Base-by-base conservation (phyloP, 2,888 invertebrate species). In the Ptychoptera albimana region DNA sequence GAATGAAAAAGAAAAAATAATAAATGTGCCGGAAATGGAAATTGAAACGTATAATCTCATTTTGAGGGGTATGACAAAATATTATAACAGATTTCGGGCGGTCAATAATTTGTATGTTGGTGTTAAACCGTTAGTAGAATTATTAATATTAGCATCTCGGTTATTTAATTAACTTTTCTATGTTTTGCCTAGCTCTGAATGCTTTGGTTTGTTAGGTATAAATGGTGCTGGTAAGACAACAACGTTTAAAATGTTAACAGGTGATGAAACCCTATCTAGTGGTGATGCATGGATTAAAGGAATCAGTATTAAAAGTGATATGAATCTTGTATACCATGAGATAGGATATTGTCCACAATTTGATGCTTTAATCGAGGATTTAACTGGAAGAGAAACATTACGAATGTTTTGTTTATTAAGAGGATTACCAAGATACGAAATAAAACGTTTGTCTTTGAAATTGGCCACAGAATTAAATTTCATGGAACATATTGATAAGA, bases 161-260 rank as follows among this genome's bases (percentile, higher is more conserved):
- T 13, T 34, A 30, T 8, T 32, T 36, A 36, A 13, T 34, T 37
- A n/a, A 15, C 23, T 12, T 35, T 32, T 12, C 3, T 13, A 12
- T 12, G 30, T 10, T 23, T n/a, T 13, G 8, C 8, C 15, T 43
- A 69, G 74, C 45, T 73, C 74, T 7, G 83, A 83, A 62, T 83
- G 83, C 56, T 83, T 86, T 56, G 86, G 84, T 8, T 64, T 86
- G 30, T 67, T 83, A 44, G 85, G 86, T 1, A 76, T 83, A 1
- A 84, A 84, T 55, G 84, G 84, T 11, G 82, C 84, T 1, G 87
- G 86, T 0, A 87, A 87, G 61, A 83, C 84, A 1, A 79, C 80
- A 9, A 82, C 89, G 0, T 86, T 91, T 57, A 80, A 81, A 59
- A 85, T 87, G 77, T 64, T 89, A 51, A 85, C 87, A 48, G 88